A percentile compares a stretch with the other conserved stretches of the same genome.
phyloP scores from a whole-genome alignment of 2,888 invertebrate species.

The Hecatera dysodea region DNA sequence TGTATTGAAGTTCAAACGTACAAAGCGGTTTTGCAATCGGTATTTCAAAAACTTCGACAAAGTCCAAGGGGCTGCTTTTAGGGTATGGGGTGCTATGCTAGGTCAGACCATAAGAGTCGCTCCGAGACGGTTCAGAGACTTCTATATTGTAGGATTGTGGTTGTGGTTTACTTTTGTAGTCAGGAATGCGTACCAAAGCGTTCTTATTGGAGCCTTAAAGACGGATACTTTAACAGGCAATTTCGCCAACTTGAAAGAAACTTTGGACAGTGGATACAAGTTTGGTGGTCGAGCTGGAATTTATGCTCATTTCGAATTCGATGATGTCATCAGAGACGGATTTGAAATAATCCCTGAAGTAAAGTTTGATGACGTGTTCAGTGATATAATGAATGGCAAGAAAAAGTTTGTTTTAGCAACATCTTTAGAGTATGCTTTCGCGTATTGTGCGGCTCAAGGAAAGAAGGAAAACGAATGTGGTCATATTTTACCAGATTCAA shows the following conservation, averaged over 20 bases:
- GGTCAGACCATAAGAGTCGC: conserved; percentile 79
- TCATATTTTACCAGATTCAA: conserved; percentile 79
- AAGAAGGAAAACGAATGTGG: conserved; percentile 81
- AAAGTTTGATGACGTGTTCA: conserved; percentile 77
- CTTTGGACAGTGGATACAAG: conserved; percentile 74
- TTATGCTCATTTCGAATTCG: conserved; percentile 79
- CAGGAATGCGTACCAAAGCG: conserved; percentile 83
- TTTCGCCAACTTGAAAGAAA: conserved; percentile 77
- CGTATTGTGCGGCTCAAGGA: conserved; percentile 76
- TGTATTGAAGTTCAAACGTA: conserved; percentile 70
- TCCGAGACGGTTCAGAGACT: conserved; percentile 81
- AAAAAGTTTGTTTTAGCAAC: conserved; percentile 79
- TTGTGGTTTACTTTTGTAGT: conserved; percentile 84
- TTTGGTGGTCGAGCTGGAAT: conserved; percentile 81
- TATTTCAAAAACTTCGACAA: conserved; percentile 76
- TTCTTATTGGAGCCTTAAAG: conserved; percentile 82
- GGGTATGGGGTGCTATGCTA: conserved; percentile 81
- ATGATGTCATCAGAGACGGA: conserved; percentile 74
- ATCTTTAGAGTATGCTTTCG: conserved; percentile 80
- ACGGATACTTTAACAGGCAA: conserved; percentile 77
- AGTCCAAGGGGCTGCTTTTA: conserved; percentile 74
- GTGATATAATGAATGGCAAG: conserved; percentile 74
- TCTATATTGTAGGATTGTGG: conserved; percentile 81
- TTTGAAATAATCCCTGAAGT: conserved; percentile 77
- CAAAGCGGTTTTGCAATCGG: conserved; percentile 73